These are phyloP conservation scores for Ostrea edulis DNA, from an alignment of 1,140 invertebrate species.

Conservation along the genomic window DNA sequence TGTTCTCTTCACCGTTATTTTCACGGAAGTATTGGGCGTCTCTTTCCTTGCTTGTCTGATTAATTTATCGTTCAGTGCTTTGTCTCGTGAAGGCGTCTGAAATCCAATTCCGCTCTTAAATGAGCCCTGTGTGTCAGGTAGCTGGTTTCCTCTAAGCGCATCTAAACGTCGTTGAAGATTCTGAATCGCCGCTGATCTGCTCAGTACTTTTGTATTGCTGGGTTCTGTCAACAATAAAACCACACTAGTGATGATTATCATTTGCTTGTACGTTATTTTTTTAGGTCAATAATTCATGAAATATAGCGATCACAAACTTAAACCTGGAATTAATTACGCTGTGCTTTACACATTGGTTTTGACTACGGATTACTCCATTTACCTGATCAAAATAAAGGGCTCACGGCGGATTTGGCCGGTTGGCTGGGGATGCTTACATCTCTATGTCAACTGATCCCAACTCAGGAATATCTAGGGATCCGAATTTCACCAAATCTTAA, in stretches of 20 bases:
- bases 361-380: no score
- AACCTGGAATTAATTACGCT: no score
- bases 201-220: not conserved
- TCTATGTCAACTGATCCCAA: no score
- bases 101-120: not conserved
- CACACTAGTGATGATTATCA: not conserved
- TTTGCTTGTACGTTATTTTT: not conserved
- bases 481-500: no score
- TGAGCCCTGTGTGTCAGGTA: not conserved
- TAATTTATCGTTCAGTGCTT: not conserved
- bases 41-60: not conserved
- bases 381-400: no score
- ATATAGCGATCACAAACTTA: not conserved
- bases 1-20: not conserved
- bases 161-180: constrained; percentile 14
- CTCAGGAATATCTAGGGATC: no score
- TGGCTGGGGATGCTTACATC: no score
- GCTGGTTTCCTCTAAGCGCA: not conserved
- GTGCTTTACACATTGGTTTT: no score
- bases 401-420: no score
- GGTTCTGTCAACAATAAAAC: not conserved
- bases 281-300: not conserved
- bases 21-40: constrained; percentile 2
- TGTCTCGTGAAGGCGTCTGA: not conserved
- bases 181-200: not conserved